These are phyloP conservation scores for Sesamia nonagrioides DNA, from an alignment of 1,140 invertebrate species.

Conservation along the genomic window DNA sequence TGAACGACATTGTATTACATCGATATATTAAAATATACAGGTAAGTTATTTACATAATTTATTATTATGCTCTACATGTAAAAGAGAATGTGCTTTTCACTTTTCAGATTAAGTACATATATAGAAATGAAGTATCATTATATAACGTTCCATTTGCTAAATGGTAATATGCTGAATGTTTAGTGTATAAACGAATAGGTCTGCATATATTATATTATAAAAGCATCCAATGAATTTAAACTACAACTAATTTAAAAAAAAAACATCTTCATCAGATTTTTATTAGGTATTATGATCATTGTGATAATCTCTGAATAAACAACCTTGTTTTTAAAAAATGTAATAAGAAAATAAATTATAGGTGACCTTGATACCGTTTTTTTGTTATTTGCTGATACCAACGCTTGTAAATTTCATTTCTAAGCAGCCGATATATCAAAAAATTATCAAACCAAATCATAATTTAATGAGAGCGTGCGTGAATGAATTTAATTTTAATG, in stretches of 20 bases:
- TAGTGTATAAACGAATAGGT: conserved; percentile 43
- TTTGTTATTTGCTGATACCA: too few relatives aligned
- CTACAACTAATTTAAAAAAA: conserved; percentile 8
- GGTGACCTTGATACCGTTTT: too few relatives aligned
- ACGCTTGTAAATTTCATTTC: neutral
- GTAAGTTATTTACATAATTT: conserved; percentile 48
- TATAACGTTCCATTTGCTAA: conserved; percentile 44
- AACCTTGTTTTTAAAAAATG: neutral
- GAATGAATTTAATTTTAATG: conserved; percentile 38
- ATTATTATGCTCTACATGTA: conserved; percentile 8
- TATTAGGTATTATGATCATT: neutral
- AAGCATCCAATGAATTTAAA: conserved; percentile 26
- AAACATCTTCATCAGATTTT: neutral
- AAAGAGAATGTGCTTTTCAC: conserved; percentile 3
- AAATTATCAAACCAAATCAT: conserved; percentile 4
- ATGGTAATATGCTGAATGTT: conserved; percentile 48
- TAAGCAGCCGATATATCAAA: neutral
- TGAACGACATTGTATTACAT: conserved; percentile 24
- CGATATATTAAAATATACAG: conserved; percentile 16
- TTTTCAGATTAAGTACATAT: conserved; percentile 17
- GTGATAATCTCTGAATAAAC: neutral
- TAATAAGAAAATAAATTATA: neutral
- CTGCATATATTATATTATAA: conserved; percentile 40
- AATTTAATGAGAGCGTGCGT: conserved; percentile 25
- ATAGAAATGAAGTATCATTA: neutral